Percentiles rank a stretch among this genome's conserved stretches.
Evolutionary conservation across 2,888 invertebrate genomes (phyloP).

Genomic region (Eutolmus rufibarbis): DNA sequence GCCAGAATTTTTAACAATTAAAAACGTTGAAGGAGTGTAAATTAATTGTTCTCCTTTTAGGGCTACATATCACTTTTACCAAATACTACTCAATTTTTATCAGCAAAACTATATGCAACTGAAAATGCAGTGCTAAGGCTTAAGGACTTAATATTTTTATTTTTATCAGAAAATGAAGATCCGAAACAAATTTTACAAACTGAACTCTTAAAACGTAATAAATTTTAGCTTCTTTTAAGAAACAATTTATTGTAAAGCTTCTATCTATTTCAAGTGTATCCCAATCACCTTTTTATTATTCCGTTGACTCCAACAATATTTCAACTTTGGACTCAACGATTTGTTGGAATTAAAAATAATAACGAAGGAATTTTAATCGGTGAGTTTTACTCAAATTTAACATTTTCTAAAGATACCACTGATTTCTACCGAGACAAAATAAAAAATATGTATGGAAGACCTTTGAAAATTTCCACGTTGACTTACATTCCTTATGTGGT

Average conservation of each 20-base stretch:
- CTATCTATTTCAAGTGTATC: background rate
- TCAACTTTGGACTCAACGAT: slow-evolving; percentile 62
- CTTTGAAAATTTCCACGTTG: slow-evolving; percentile 57
- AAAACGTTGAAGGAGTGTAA: background rate
- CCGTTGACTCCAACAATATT: slow-evolving; percentile 50
- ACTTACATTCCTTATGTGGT: slow-evolving; percentile 60
- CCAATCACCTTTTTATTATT: slow-evolving; percentile 2
- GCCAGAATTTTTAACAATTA: background rate
- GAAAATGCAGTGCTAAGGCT: slow-evolving; percentile 57
- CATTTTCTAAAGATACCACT: slow-evolving; percentile 52
- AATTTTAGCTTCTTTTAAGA: background rate
- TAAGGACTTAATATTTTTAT: slow-evolving; percentile 54
- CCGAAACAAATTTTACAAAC: slow-evolving; percentile 54
- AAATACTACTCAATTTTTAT: slow-evolving; percentile 54
- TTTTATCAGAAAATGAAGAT: slow-evolving; percentile 56
- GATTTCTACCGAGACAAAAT: slow-evolving; percentile 58
- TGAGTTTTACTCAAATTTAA: slow-evolving; percentile 57
- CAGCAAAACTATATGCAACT: slow-evolving; percentile 58
- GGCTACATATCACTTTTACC: slow-evolving; percentile 58
- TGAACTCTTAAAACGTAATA: slow-evolving; percentile 58
- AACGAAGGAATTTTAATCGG: slow-evolving; percentile 57
- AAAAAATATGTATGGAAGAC: slow-evolving; percentile 56
- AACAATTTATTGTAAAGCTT: background rate
- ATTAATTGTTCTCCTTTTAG: slow-evolving; percentile 48
- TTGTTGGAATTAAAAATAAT: slow-evolving; percentile 57